phyloP scores from a whole-genome alignment of 37 sponge, comb jelly and placozoan species.

The Cladorhizidae sp. region DNA sequence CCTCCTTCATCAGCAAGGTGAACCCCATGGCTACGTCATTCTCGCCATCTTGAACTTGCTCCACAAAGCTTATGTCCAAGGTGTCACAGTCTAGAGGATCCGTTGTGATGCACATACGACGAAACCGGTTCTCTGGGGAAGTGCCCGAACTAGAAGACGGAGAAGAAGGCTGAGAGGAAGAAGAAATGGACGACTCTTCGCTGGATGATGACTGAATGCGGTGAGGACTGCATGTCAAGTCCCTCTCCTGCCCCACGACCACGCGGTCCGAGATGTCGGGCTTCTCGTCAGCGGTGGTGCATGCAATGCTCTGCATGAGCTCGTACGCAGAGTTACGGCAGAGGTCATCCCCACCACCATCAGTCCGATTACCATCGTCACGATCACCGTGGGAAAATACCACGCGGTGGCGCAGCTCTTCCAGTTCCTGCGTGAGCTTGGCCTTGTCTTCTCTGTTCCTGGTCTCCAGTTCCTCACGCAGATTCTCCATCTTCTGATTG shows the following conservation, averaged over 20 bases:
- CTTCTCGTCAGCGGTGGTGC: background rate
- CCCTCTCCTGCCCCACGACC: slow-evolving; percentile 5
- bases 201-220: background rate
- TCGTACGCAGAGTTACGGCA: background rate
- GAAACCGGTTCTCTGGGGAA: background rate
- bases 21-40: background rate
- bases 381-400: background rate
- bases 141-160: background rate
- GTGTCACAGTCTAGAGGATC: background rate
- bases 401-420: slow-evolving; percentile 2
- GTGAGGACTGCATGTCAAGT: background rate
- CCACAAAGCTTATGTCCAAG: background rate
- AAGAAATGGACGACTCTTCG: too few species aligned
- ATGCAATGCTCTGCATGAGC: slow-evolving; percentile 21
- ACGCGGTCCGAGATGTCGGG: slow-evolving; percentile 6
- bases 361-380: background rate
- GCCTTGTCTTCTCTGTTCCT: slow-evolving; percentile 37
- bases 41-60: too few species aligned
- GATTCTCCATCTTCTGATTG: slow-evolving; percentile 21
- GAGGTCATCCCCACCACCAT: background rate
- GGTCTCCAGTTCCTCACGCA: slow-evolving; percentile 51
- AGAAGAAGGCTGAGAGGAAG: background rate
- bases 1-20: background rate
- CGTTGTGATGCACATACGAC: background rate
- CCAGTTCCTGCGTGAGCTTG: slow-evolving; percentile 21